Evolutionary conservation across 2,797 vertebrate species (phyloP), one percentile per base, ranked within the genome.

Genomic region (Siniperca scherzeri): DNA sequence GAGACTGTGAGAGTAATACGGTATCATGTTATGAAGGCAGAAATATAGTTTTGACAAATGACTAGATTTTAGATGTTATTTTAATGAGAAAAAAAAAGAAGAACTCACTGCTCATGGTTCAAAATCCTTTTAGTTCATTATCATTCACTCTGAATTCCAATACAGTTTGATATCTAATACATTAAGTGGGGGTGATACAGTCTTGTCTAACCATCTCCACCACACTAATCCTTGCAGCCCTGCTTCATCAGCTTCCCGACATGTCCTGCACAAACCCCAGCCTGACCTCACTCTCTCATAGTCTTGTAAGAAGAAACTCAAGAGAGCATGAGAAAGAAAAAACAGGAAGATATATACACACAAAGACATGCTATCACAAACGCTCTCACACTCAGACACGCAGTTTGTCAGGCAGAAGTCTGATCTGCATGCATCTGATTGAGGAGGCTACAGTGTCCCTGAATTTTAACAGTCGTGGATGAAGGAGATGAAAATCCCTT

Each of bases 401-500:
- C 0, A 14, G 33, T 40, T 55, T 50, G 56, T 38, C 59, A 46
- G 33, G 44, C 66, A 53, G 57, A 72, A 65, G 52, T 65, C 57
- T 65, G 64, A 89, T 78, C 64, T 73, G 67, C 46, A 64, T 75
- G 72, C 4, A 53, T 84, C 30, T 40, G 74, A 81, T 12, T 77
- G 66, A 77, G 52, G 17, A 46, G 30, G 61, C 25, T 57, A 79
- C 6, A 40, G 64, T 30, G 52, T 65, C n/a, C 19, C 69, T 25
- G 65, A 74, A 52, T 55, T 84, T 77, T 33, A 79, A 56, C 53
- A 55, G 62, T 48, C 6, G 30, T 72, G 81, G 52, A 75, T 55
- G 53, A 42, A 77, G 48, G 30, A 72, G 80, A 88, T 78, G 17
- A 78, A 89, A 88, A 90, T 78, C 80, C 56, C 84, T 91, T 81